These are phyloP conservation scores for Larimichthys polyactis DNA, from an alignment of 2,113 vertebrate genomes.

Conservation along the genomic window DNA sequence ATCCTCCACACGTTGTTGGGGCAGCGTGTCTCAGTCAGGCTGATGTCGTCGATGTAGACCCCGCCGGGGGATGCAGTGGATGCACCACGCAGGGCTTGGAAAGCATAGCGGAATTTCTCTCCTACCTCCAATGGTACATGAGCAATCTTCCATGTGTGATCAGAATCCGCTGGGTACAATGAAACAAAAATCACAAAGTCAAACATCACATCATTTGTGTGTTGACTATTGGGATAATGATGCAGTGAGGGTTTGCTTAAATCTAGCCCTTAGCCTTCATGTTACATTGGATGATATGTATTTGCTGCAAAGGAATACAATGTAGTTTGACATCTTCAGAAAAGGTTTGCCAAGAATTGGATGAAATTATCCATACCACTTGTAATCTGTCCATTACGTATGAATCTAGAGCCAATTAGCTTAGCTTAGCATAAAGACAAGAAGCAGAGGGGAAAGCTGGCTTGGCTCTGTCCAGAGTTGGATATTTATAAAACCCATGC, in stretches of 20 bases:
- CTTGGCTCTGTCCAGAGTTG: neutral
- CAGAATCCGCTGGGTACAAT: constrained; percentile 80
- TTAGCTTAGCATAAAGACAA: neutral
- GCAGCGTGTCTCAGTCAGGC: constrained; percentile 88
- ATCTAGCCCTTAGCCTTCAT: neutral
- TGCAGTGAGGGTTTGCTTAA: neutral
- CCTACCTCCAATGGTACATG: constrained; percentile 86
- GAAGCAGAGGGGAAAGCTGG: neutral
- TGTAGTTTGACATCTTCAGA: neutral
- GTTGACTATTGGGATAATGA: neutral
- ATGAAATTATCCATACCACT: neutral
- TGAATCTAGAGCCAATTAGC: neutral
- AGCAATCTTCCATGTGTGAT: constrained; percentile 90
- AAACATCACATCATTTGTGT: neutral
- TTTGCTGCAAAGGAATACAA: neutral
- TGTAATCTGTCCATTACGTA: neutral
- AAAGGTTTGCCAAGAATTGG: neutral
- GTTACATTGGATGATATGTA: no score
- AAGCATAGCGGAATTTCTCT: constrained; percentile 92
- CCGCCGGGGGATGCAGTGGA: constrained; percentile 83
- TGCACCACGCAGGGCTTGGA: constrained; percentile 87
- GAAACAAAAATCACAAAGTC: neutral
- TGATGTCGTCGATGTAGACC: constrained; percentile 89
- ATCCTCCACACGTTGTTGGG: constrained; percentile 89
- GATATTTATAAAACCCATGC: no score